Evolutionary conservation across 2,113 vertebrate species (phyloP).

Genomic region (Aphyosemion australe): DNA sequence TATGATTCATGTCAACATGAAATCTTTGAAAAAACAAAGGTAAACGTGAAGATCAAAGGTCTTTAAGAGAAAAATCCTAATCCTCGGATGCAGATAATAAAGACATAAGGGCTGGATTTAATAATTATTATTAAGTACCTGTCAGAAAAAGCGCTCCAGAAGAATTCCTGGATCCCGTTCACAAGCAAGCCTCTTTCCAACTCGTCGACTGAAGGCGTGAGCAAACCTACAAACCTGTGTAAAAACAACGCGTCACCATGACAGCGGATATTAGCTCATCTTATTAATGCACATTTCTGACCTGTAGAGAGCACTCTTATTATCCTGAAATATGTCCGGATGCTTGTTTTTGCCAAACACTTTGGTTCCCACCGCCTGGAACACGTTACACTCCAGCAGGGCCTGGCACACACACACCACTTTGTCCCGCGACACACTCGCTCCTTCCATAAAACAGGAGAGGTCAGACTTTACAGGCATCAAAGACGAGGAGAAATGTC

Average conservation of each 20-base stretch:
- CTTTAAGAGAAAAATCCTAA: too few species aligned
- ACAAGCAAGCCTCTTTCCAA: constrained; percentile 73
- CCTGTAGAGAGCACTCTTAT: constrained; percentile 88
- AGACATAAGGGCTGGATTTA: too few species aligned
- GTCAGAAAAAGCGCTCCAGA: constrained; percentile 38
- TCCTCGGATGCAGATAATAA: too few species aligned
- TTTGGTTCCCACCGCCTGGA: constrained; percentile 86
- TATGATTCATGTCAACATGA: too few species aligned
- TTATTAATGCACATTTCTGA: constrained; percentile 40
- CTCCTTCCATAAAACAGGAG: constrained; percentile 24
- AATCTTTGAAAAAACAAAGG: too few species aligned
- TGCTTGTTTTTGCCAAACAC: constrained; percentile 88
- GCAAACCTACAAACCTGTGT: constrained; percentile 78
- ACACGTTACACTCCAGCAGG: constrained; percentile 89
- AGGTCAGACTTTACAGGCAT: too few species aligned
- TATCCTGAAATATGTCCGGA: constrained; percentile 85
- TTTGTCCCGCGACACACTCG: constrained; percentile 81
- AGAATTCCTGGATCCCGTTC: constrained; percentile 68
- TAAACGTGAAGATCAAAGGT: too few species aligned
- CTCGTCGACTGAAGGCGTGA: constrained; percentile 60
- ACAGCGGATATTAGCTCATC: neutral
- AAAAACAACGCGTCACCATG: too few species aligned
- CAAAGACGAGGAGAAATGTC: too few species aligned
- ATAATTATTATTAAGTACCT: constrained; percentile 35
- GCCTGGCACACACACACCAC: constrained; percentile 89